Percentiles rank a stretch among this genome's conserved stretches.
Conservation (phyloP, 2,888 invertebrate species). For the Drosophila pegasa region DNA sequence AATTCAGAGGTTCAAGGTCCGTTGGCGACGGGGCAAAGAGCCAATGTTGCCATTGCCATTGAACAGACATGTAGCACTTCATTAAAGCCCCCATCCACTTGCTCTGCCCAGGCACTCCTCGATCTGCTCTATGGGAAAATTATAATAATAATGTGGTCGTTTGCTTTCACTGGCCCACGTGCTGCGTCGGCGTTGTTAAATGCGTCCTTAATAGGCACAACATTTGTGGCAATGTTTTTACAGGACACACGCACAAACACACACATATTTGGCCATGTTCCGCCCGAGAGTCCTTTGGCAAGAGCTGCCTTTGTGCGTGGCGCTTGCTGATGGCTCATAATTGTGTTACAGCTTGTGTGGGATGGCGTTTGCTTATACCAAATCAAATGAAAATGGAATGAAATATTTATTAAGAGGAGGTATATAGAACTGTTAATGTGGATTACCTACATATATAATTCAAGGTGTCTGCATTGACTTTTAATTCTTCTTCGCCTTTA, state of each 20-base stretch:
- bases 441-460: slow-evolving; percentile 21
- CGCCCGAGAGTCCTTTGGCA: slow-evolving; percentile 27
- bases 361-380: slow-evolving; percentile 6
- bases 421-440: slow-evolving; percentile 2
- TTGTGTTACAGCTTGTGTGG: slow-evolving; percentile 34
- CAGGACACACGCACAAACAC: slow-evolving; percentile 28
- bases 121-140: slow-evolving; percentile 22
- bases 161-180: slow-evolving; percentile 73
- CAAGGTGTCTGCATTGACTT: slow-evolving; percentile 10
- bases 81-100: slow-evolving; percentile 41
- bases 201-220: slow-evolving; percentile 69
- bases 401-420: slow-evolving; percentile 11
- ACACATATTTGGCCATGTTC: slow-evolving; percentile 38
- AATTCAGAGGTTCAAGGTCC: slow-evolving; percentile 71
- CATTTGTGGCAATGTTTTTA: slow-evolving; percentile 65
- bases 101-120: background rate
- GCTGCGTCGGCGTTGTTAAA: slow-evolving; percentile 56
- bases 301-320: slow-evolving; percentile 28
- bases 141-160: slow-evolving; percentile 72
- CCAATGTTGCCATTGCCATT: slow-evolving; percentile 36
- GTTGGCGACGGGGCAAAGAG: slow-evolving; percentile 16
- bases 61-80: slow-evolving; percentile 60
- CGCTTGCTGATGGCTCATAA: slow-evolving; percentile 30
- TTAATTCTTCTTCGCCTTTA: slow-evolving; percentile 7
- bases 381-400: slow-evolving; percentile 22